Conservation (phyloP, 2,797 vertebrate genomes). For the Threskiornis aethiopicus region DNA sequence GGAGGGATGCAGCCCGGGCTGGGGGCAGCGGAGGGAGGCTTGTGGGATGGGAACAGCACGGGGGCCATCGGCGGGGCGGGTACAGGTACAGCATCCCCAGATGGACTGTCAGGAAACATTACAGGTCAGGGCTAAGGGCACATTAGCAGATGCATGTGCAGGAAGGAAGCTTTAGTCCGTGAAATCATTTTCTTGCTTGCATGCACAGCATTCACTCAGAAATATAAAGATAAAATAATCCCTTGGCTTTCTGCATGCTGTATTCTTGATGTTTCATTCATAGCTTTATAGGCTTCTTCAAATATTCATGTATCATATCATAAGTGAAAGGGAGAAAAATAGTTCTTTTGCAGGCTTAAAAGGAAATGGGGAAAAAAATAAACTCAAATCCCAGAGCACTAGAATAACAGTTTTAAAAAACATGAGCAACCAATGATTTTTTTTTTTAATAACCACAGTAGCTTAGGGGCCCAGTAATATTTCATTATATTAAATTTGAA, state of each 20-base stretch:
- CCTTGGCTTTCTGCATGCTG: background rate
- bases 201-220: slow-evolving; percentile 48
- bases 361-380: slow-evolving; percentile 46
- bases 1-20: background rate
- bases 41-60: background rate
- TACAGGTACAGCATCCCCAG: slow-evolving; percentile 1
- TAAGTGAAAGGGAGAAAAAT: slow-evolving; percentile 68
- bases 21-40: background rate
- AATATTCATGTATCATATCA: slow-evolving; percentile 64
- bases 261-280: slow-evolving; percentile 57
- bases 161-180: slow-evolving; percentile 38
- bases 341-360: slow-evolving; percentile 48
- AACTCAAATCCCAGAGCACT: slow-evolving; percentile 53
- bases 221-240: slow-evolving; percentile 45
- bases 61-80: background rate
- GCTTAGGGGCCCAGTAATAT: background rate
- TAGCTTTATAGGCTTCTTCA: slow-evolving; percentile 59
- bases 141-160: background rate
- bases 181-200: slow-evolving; percentile 67
- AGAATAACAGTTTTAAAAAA: slow-evolving; percentile 39
- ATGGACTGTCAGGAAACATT: slow-evolving; percentile 16
- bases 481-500: slow-evolving; percentile 28
- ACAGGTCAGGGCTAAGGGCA: slow-evolving; percentile 37
- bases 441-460: slow-evolving; percentile 46
- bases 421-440: background rate